These are phyloP conservation scores for Heliconius charithonia DNA, from an alignment of 2,888 invertebrate species.

Conservation along the genomic window DNA sequence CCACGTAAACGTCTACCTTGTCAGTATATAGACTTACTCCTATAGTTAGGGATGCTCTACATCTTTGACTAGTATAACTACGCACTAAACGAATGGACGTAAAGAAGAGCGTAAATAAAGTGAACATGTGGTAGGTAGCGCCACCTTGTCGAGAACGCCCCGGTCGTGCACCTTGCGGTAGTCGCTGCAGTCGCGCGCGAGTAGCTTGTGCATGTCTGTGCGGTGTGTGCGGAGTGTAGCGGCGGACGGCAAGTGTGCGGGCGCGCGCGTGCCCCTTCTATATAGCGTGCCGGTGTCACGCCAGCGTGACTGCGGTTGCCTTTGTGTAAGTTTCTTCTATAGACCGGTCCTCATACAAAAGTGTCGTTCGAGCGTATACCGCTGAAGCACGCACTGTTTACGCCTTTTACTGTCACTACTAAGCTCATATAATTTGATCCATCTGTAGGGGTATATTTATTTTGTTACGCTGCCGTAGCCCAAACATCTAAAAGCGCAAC, in stretches of 20 bases:
- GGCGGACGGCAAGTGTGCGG: constrained; percentile 37
- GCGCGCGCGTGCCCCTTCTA: constrained; percentile 29
- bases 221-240: constrained; percentile 43
- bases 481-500: background rate
- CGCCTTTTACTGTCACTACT: background rate
- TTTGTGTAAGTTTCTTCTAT: constrained; percentile 5
- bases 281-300: constrained; percentile 14
- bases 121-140: constrained; percentile 17
- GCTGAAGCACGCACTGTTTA: constrained; percentile 16
- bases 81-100: constrained; percentile 12
- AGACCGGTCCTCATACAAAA: constrained; percentile 32
- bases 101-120: constrained; percentile 8
- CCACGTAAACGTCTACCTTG: constrained; percentile 27
- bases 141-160: constrained; percentile 66
- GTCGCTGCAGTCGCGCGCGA: constrained; percentile 63
- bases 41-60: background rate
- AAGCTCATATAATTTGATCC: background rate
- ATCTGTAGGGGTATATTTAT: no score
- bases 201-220: constrained; percentile 56
- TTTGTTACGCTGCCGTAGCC: no score
- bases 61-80: background rate
- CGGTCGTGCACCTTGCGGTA: constrained; percentile 67
- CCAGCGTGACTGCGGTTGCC: constrained; percentile 26
- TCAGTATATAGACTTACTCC: background rate
- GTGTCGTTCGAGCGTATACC: constrained; percentile 21